A percentile compares a stretch with the other conserved stretches of the same genome.
Conservation (phyloP, 2,113 vertebrate genomes). For the Clarias batrachus region DNA sequence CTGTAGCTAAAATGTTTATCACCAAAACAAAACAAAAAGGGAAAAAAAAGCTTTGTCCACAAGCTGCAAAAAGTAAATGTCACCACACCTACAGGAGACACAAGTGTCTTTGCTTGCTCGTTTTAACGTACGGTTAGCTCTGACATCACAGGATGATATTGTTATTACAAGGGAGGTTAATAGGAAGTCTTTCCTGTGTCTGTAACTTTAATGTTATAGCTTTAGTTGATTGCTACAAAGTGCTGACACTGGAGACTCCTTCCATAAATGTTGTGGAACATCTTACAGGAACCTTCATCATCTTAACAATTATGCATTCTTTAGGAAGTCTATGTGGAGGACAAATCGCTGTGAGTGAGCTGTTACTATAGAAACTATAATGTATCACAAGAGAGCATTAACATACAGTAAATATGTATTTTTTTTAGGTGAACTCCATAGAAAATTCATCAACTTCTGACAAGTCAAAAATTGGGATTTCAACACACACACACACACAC, state of each 20-base stretch:
- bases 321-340: background rate
- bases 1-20: background rate
- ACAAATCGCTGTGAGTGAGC: background rate
- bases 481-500: background rate
- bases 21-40: background rate
- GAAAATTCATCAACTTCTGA: background rate
- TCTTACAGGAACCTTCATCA: background rate
- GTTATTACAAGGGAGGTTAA: background rate
- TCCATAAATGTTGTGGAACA: background rate
- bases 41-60: background rate
- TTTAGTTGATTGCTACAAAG: background rate
- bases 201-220: background rate
- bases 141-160: background rate
- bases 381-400: background rate
- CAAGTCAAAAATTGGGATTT: background rate
- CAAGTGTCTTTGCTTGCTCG: background rate
- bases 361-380: background rate
- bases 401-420: background rate
- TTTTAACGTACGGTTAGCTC: no score
- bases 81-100: background rate
- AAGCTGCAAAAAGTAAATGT: background rate
- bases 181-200: slow-evolving; percentile 1
- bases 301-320: background rate
- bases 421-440: background rate
- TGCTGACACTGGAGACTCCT: background rate